These are phyloP conservation scores for Holothuria scabra DNA, from an alignment of 53 echinoderm and acorn worm genomes.

Conservation along the genomic window DNA sequence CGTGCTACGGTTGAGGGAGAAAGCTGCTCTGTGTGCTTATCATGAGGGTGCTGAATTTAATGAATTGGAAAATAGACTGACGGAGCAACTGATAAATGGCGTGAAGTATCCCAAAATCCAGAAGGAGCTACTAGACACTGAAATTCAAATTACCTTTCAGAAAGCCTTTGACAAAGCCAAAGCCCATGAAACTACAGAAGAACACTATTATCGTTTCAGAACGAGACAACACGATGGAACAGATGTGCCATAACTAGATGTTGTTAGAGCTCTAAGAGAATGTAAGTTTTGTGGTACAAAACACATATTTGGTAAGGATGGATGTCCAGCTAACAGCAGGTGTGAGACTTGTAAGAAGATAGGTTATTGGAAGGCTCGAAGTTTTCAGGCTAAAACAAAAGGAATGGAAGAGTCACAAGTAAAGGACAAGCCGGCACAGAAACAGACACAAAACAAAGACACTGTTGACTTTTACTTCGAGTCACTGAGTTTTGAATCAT, in stretches of 20 bases:
- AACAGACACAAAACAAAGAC: slow-evolving; percentile 30
- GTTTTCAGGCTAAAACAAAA: slow-evolving; percentile 17
- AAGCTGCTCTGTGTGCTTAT: not conserved
- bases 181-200: slow-evolving; percentile 30
- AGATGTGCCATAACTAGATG: not conserved
- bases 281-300: slow-evolving; percentile 35
- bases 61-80: slow-evolving; percentile 6
- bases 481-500: slow-evolving; percentile 31
- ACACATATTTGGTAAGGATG: slow-evolving; percentile 28
- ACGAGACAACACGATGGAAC: not conserved
- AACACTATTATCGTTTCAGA: slow-evolving; percentile 18
- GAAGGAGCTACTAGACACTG: slow-evolving; percentile 41
- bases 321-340: slow-evolving; percentile 29
- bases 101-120: slow-evolving; percentile 42
- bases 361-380: slow-evolving; percentile 17
- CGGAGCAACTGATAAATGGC: slow-evolving; percentile 36
- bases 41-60: not conserved
- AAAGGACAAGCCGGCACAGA: slow-evolving; percentile 10
- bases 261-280: slow-evolving; percentile 13
- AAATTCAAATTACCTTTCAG: slow-evolving; percentile 30
- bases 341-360: not conserved
- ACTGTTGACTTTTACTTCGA: slow-evolving; percentile 27
- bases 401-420: slow-evolving; percentile 10
- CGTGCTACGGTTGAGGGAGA: not conserved
- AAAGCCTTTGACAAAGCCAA: slow-evolving; percentile 35